A percentile compares a stretch with the other conserved stretches of the same genome.
phyloP scores from a whole-genome alignment of 2,797 vertebrate species.

The Coendou prehensilis region DNA sequence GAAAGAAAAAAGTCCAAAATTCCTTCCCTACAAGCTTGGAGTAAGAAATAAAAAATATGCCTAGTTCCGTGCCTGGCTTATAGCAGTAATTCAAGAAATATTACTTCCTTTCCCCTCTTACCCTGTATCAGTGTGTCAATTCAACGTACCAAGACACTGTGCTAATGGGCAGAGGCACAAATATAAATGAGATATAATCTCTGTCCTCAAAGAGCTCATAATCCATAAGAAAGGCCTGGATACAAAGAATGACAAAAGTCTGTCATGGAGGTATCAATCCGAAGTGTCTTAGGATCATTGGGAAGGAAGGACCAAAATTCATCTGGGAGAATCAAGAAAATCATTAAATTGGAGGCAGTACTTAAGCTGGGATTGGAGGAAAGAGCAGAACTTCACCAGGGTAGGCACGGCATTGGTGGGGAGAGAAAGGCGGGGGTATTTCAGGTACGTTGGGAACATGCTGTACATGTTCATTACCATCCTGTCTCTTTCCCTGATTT shows the following conservation, averaged over 20 bases:
- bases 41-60: background rate
- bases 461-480: background rate
- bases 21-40: background rate
- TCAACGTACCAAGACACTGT: background rate
- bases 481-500: background rate
- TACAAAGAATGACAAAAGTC: background rate
- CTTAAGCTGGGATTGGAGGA: background rate
- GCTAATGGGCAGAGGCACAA: background rate
- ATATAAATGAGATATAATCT: background rate
- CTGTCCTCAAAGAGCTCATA: background rate
- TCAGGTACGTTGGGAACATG: background rate
- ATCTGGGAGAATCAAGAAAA: background rate
- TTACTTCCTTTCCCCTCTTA: background rate
- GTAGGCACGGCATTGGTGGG: background rate
- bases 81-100: background rate
- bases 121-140: background rate
- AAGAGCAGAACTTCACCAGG: background rate
- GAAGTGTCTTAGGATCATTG: background rate
- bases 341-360: background rate
- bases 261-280: too few species aligned
- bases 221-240: background rate
- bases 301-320: background rate
- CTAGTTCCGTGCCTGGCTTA: background rate
- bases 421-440: background rate
- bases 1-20: background rate